Conservation (phyloP, 2,888 invertebrate genomes). For the Latheticus oryzae region DNA sequence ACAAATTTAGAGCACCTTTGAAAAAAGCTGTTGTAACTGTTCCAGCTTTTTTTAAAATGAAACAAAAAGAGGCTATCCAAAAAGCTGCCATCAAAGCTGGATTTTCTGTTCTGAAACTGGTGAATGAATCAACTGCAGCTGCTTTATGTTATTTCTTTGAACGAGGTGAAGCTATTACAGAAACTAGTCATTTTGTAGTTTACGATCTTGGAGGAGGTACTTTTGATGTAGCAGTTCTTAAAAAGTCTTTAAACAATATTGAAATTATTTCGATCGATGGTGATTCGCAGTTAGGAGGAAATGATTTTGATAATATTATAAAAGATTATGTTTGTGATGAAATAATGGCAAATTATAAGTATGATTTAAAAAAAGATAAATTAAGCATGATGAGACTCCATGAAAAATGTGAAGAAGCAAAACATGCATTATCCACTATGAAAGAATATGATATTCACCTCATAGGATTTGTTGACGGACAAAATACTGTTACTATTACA, state of each 20-base stretch:
- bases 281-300: slow-evolving; percentile 52
- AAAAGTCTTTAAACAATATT: slow-evolving; percentile 11
- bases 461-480: slow-evolving; percentile 9
- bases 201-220: slow-evolving; percentile 53
- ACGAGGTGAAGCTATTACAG: not conserved
- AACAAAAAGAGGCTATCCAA: slow-evolving; percentile 26
- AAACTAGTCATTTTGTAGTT: slow-evolving; percentile 43
- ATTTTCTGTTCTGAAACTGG: slow-evolving; percentile 32
- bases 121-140: slow-evolving; percentile 36
- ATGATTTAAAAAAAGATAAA: slow-evolving; percentile 1
- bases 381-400: slow-evolving; percentile 39
- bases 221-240: slow-evolving; percentile 51
- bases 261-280: slow-evolving; percentile 49
- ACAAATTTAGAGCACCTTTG: slow-evolving; percentile 34
- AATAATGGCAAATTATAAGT: slow-evolving; percentile 36
- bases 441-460: slow-evolving; percentile 27
- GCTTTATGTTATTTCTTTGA: slow-evolving; percentile 20
- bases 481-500: slow-evolving; percentile 4
- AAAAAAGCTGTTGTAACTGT: slow-evolving; percentile 38
- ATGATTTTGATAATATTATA: slow-evolving; percentile 50
- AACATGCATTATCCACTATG: slow-evolving; percentile 41
- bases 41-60: slow-evolving; percentile 37
- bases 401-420: slow-evolving; percentile 45
- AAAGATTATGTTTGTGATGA: slow-evolving; percentile 41
- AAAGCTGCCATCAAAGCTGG: slow-evolving; percentile 26